Evolutionary conservation across 2,797 vertebrate species (phyloP).

Genomic region (Dromococcyx pavoninus): DNA sequence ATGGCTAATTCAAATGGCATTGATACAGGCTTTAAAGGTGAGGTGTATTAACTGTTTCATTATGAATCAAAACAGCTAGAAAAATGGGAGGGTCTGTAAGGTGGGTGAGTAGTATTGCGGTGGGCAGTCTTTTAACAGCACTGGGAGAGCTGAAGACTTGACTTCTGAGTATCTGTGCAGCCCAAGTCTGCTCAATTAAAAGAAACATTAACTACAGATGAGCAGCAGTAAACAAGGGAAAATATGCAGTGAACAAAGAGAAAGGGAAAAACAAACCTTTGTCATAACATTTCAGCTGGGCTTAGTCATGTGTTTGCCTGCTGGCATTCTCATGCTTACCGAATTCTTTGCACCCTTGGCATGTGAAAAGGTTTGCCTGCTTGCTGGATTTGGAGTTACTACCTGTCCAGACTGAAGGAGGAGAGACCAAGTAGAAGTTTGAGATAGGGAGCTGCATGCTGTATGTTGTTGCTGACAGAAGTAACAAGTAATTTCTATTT

Average conservation of each 20-base stretch:
- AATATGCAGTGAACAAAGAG: not conserved
- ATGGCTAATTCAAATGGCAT: slow-evolving; percentile 7
- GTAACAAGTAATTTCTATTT: not conserved
- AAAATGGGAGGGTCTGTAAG: not conserved
- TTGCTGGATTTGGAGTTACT: not conserved
- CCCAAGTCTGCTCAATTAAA: not conserved
- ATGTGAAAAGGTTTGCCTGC: not conserved
- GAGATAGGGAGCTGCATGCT: not conserved
- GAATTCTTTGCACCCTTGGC: not conserved
- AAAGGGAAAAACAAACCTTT: not conserved
- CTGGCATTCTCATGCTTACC: not conserved
- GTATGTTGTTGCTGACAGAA: not conserved
- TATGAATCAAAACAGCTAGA: not conserved
- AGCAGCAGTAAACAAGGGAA: not conserved
- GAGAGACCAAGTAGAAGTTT: not conserved
- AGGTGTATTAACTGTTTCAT: not conserved
- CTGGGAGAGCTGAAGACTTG: not conserved
- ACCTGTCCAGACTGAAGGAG: not conserved
- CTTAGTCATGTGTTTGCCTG: not conserved
- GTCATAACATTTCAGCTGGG: not conserved
- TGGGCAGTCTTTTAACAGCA: not conserved
- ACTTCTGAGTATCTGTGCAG: not conserved
- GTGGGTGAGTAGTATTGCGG: not conserved
- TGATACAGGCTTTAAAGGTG: not conserved
- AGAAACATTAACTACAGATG: not conserved